These are phyloP conservation scores for Oscheius sp. DNA, from an alignment of 2,888 invertebrate species.

Conservation along the genomic window DNA sequence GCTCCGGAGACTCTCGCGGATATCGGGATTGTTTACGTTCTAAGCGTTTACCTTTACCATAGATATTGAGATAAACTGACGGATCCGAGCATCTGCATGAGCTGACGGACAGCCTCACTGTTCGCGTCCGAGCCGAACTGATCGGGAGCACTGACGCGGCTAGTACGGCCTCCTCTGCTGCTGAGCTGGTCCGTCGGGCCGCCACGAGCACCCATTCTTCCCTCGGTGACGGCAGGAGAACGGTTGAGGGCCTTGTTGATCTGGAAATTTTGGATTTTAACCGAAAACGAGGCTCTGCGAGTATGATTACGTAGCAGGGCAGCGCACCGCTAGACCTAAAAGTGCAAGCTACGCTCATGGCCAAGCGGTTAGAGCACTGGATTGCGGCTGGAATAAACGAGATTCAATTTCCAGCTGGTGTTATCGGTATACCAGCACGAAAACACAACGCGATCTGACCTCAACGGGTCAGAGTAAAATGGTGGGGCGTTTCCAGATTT, in stretches of 20 bases:
- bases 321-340: too few species aligned
- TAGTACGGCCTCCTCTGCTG: constrained; percentile 49
- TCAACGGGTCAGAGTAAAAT: too few species aligned
- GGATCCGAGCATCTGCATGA: constrained; percentile 87
- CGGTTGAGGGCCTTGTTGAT: constrained; percentile 57
- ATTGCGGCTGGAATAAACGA: too few species aligned
- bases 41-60: not conserved
- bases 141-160: constrained; percentile 34
- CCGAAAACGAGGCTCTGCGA: too few species aligned
- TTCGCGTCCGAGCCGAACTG: not conserved
- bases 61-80: constrained; percentile 46
- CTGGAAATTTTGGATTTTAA: constrained; percentile 14
- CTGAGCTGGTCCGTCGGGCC: constrained; percentile 38
- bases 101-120: constrained; percentile 86
- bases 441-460: too few species aligned
- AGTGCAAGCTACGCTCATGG: too few species aligned
- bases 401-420: too few species aligned
- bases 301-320: too few species aligned
- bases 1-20: not conserved
- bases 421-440: too few species aligned
- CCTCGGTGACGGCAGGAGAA: constrained; percentile 45
- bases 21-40: not conserved
- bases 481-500: too few species aligned
- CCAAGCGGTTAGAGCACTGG: too few species aligned
- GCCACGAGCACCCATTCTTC: too few species aligned